phyloP scores from a whole-genome alignment of 2,797 vertebrate species.

The Acanthornis magna region DNA sequence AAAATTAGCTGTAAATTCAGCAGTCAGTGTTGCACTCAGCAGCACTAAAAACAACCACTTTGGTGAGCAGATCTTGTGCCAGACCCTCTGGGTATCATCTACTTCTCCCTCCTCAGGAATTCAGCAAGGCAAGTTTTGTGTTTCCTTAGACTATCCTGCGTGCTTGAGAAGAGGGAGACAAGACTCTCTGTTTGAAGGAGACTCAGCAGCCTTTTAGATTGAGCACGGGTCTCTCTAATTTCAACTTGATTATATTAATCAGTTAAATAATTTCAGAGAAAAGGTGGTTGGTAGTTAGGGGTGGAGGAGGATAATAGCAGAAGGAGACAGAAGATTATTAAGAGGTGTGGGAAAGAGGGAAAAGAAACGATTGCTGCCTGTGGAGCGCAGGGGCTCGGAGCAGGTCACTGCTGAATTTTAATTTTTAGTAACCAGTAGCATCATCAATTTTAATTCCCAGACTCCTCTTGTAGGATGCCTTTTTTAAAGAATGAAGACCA shows the following conservation, averaged over 20 bases:
- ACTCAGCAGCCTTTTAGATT: neutral
- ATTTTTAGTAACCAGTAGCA: neutral
- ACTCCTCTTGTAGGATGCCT: neutral
- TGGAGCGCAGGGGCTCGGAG: neutral
- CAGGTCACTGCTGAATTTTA: neutral
- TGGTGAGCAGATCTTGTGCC: neutral
- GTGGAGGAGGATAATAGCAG: neutral
- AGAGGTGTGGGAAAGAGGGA: neutral
- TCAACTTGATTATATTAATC: constrained; percentile 15
- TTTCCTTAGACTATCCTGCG: neutral
- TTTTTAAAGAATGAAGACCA: neutral
- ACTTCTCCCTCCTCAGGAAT: neutral
- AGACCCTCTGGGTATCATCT: neutral
- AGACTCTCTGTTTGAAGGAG: neutral
- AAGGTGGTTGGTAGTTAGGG: neutral
- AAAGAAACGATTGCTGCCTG: neutral
- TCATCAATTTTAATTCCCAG: neutral
- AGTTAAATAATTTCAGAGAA: neutral
- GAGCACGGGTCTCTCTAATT: neutral
- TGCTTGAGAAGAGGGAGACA: neutral
- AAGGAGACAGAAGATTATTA: neutral
- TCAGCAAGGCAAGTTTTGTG: neutral
- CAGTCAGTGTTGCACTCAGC: neutral
- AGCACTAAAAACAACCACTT: neutral
- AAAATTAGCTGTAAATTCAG: neutral